Evolutionary conservation across 2,888 invertebrate genomes (phyloP).

Genomic region (Leistus spinibarbis): DNA sequence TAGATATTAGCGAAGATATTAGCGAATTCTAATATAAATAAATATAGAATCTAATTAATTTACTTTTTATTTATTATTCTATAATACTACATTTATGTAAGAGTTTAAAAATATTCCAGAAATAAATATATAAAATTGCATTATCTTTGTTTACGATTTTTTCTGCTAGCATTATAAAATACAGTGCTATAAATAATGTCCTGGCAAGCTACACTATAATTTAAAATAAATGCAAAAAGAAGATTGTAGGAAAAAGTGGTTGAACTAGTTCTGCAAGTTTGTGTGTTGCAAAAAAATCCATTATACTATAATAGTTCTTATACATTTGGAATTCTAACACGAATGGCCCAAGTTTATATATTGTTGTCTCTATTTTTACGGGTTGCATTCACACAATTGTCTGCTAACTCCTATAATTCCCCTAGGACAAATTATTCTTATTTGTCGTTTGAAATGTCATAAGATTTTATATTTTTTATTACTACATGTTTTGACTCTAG

Average conservation of each 20-base stretch:
- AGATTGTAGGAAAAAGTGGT: not conserved
- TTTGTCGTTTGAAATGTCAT: not conserved
- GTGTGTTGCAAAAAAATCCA: constrained; percentile 2
- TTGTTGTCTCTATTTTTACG: not conserved
- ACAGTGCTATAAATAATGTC: constrained; percentile 1
- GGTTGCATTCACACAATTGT: not conserved
- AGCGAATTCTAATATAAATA: too few species aligned
- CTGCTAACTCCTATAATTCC: not conserved
- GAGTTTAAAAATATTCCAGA: not conserved
- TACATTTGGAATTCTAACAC: constrained; percentile 1
- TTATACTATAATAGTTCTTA: constrained; percentile 4
- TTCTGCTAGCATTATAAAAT: not conserved
- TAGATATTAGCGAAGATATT: too few species aligned
- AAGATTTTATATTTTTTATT: not conserved
- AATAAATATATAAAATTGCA: not conserved
- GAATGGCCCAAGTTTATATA: not conserved
- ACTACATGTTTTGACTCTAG: too few species aligned
- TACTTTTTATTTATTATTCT: too few species aligned
- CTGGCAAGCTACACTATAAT: constrained; percentile 5
- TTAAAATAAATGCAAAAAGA: constrained; percentile 9
- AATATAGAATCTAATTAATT: too few species aligned
- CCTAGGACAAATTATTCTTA: not conserved
- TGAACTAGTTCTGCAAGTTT: constrained; percentile 25
- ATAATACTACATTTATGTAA: too few species aligned
- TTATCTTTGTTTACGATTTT: not conserved